Evolutionary conservation across 2,888 invertebrate genomes (phyloP), one percentile per base, ranked within the genome.

Genomic region (Ariolimax columbianus): DNA sequence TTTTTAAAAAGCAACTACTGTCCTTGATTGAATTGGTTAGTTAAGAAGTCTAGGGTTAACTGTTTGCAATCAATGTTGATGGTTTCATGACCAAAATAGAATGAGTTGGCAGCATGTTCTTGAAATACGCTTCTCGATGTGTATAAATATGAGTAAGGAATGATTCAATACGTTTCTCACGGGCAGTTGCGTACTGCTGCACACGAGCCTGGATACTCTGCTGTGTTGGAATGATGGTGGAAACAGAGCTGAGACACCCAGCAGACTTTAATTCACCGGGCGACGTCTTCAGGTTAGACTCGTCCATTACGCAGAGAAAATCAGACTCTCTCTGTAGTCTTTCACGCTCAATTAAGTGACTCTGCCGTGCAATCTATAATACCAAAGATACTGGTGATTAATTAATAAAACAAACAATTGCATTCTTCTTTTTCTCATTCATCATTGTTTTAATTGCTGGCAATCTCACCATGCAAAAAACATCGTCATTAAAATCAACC

Each of bases 341-440:
- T 59, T 91, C 89, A 59, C 88, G 77, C 82, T 90, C 88, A 23
- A 85, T 77, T 68, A 86, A 73, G 63, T 90, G 89, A 51, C 87
- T 89, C 33, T 91, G 89, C 77, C 88, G 89, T 36, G 91, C 92
- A 83, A 87, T 89, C 92, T 92, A 88, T 3, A 87, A 87, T 51
- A 51, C 36, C n/a, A 19, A 17, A 66, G 43, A 55, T 14, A 11
- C n/a, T n/a, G n/a, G n/a, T n/a, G n/a, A n/a, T n/a, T n/a, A n/a
- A n/a, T n/a, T n/a, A n/a, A n/a, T n/a, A n/a, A n/a, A n/a, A n/a
- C n/a, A n/a, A n/a, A n/a, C n/a, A n/a, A n/a, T n/a, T n/a, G n/a
- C n/a, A n/a, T n/a, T n/a, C n/a, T n/a, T n/a, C n/a, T n/a, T n/a
- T n/a, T n/a, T n/a, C n/a, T n/a, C n/a, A n/a, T n/a, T n/a, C n/a